These are phyloP conservation scores for Heteromormyrus szaboi DNA, from an alignment of 2,797 vertebrate genomes.

Conservation along the genomic window DNA sequence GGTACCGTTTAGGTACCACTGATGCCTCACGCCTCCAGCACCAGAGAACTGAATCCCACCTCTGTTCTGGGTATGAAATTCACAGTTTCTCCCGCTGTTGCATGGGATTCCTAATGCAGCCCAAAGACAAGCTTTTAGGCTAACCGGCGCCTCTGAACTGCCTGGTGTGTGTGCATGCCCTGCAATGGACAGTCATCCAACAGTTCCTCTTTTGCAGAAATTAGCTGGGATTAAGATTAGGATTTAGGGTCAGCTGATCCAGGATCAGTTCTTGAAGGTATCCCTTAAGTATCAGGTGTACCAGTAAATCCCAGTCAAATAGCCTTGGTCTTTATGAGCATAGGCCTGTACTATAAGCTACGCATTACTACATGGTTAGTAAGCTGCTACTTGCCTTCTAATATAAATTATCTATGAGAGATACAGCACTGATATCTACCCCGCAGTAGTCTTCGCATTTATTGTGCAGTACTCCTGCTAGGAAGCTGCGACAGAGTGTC, in stretches of 20 bases:
- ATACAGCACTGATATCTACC: background rate
- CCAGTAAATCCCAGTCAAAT: background rate
- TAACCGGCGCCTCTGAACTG: background rate
- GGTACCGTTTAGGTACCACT: background rate
- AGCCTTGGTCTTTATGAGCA: background rate
- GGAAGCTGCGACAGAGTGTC: background rate
- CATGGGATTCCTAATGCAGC: background rate
- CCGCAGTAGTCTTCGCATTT: background rate
- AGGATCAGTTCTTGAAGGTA: background rate
- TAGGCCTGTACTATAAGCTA: background rate
- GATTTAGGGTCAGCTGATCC: background rate
- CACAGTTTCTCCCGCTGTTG: background rate
- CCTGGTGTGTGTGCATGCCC: background rate
- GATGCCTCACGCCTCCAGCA: background rate
- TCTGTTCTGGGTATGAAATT: background rate
- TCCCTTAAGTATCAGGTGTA: background rate
- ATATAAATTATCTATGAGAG: background rate
- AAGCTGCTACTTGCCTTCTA: background rate
- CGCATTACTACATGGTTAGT: background rate
- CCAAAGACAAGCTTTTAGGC: background rate
- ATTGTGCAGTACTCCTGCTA: background rate
- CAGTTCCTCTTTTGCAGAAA: background rate
- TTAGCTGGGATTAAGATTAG: constrained; percentile 3
- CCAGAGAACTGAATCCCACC: background rate
- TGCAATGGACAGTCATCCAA: background rate